Evolutionary conservation across 23 tunicate genomes (phyloP), one percentile per base, ranked within the genome.

Genomic region (Diplosoma virens): DNA sequence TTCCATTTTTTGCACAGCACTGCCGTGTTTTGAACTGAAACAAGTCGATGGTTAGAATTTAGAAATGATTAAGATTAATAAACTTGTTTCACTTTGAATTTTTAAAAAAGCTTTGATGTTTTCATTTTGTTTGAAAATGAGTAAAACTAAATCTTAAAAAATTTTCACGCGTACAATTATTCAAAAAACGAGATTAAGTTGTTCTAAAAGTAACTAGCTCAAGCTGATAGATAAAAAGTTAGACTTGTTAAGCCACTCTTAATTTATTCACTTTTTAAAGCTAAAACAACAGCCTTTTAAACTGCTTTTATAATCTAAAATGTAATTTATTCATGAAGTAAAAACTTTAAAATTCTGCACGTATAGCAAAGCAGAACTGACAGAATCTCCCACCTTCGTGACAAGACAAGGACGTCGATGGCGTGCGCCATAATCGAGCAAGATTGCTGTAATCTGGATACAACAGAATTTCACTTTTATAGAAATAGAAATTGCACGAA

Each of bases 351-450:
- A n/a, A n/a, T n/a, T n/a, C n/a, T n/a, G n/a, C n/a, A 7, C 14
- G 14, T 41, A 14, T 7, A 41, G 14, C 50, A 41, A 14, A 14
- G 14, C 9, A 41, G 50, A 41, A 14, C 14, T 7, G 14, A 41
- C 14, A 41, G 9, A 9, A 7, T 9, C 6, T 6, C 26, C 65
- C 32, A 88, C 95, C 87, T 76, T 76, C 84, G 74, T 41, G 84
- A 77, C 1, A 77, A 32, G 3, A 79, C 45, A 26, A 90, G 47
- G 3, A 78, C 21, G 30, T 92, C 97, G 32, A 92, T 85, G 1
- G 84, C 92, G 59, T 81, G 47, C 0, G 97, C 86, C 97, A 92
- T 85, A 16, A 92, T 77, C 1, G 92, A 80, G 47, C 91, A 92
- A 20, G 74, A 29, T 30, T 81, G 92, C 41, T 92, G 97, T 33